Base-by-base conservation (phyloP, 1,140 invertebrate genomes). In the Drosophila sucinea region DNA sequence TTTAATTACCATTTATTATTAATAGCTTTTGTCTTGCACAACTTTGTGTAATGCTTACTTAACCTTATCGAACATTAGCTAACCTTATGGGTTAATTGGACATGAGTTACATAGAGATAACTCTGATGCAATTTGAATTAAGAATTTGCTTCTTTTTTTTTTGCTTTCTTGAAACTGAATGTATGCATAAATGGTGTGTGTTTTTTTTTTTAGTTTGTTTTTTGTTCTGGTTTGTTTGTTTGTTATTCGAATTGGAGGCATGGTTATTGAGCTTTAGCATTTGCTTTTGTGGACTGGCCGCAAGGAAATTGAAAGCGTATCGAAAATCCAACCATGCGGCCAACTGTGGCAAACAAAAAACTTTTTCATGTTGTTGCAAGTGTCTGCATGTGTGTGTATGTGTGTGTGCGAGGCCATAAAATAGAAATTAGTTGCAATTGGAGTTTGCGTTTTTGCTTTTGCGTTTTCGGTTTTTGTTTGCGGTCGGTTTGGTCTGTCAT, bases 381-480 rank as follows among this genome's bases (percentile, higher is more conserved):
- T 44, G 25, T 70, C 40, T 77, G 60, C 17, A 17, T 70, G 38
- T 58, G 41, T 54, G 38, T 61, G 25, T 38, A 32, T 60, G 4
- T 57, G 38, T 55, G n/a, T 47, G 33, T 56, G 54, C 25, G 54
- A 61, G 78, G 67, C 67, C 84, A 87, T 87, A 89, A 87, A 87
- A 89, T 76, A 87, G 84, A 89, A 87, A 87, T 87, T 87, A 87
- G 83, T 87, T 89, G 84, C 84, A 87, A 89, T 89, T 87, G 84
- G 77, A 87, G 83, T 87, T 83, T 87, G 84, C 72, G 84, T 79
- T 83, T 51, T 81, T 77, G 81, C 81, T 85, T 79, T 89, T 79
- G 83, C 69, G 72, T 79, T 82, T 87, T 79, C 33, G 83, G 83
- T 77, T 83, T 70, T 87, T 84, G 44, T 51, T 87, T 86, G 79